Conservation (phyloP, 2,113 vertebrate species). For the Microcebus jonahi region DNA sequence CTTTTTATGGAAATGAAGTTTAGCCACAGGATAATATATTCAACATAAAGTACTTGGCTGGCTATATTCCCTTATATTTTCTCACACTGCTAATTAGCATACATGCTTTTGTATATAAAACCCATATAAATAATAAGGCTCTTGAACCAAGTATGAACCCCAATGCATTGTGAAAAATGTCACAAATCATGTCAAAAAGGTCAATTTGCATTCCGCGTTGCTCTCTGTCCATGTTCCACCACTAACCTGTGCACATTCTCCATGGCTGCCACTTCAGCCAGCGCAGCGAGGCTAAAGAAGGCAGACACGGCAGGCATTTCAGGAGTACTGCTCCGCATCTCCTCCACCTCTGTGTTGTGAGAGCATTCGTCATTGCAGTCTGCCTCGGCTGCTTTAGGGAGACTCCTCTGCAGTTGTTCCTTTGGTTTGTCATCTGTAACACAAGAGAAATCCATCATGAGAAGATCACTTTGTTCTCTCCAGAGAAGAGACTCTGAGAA, state of each 20-base stretch:
- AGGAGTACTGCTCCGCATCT: conserved; percentile 84
- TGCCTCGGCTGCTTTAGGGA: conserved; percentile 84
- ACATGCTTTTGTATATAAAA: background rate
- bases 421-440: conserved; percentile 91
- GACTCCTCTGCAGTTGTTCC: conserved; percentile 88
- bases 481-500: conserved; percentile 13
- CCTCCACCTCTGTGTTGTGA: conserved; percentile 83
- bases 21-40: background rate
- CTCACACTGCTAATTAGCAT: background rate
- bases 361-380: conserved; percentile 90
- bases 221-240: background rate
- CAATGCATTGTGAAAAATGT: background rate
- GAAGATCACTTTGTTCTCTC: background rate
- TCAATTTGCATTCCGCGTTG: background rate
- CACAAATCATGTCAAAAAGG: background rate
- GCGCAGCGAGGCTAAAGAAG: conserved; percentile 98
- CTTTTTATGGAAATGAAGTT: background rate
- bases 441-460: conserved; percentile 60
- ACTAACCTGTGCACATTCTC: conserved; percentile 97
- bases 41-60: background rate
- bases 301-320: conserved; percentile 90
- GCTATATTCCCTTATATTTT: background rate
- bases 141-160: background rate
- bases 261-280: conserved; percentile 99
- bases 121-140: background rate